Conservation (phyloP, 2,113 vertebrate genomes). For the Syngnathus scovelli region DNA sequence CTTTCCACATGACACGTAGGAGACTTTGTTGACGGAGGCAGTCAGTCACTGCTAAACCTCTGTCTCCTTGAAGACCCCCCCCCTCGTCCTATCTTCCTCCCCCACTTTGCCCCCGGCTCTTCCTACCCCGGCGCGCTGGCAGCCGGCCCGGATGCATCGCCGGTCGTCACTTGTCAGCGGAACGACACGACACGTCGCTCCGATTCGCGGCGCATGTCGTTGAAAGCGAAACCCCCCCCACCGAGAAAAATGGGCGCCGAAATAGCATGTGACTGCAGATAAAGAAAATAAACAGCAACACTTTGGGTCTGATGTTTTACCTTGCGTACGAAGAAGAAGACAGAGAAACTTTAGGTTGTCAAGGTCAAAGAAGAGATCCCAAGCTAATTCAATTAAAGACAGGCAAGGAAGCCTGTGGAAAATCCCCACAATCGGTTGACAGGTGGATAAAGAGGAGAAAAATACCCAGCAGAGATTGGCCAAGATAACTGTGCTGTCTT, state of each 20-base stretch:
- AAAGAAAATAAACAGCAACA: slow-evolving; percentile 58
- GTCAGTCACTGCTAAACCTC: slow-evolving; percentile 42
- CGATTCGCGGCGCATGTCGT: slow-evolving; percentile 60
- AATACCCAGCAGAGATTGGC: slow-evolving; percentile 55
- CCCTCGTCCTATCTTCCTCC: slow-evolving; percentile 6
- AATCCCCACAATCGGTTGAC: slow-evolving; percentile 59
- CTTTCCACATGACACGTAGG: slow-evolving; percentile 46
- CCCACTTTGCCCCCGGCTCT: slow-evolving; percentile 19
- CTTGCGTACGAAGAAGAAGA: slow-evolving; percentile 3
- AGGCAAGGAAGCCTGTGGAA: slow-evolving; percentile 34
- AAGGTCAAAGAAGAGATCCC: slow-evolving; percentile 61
- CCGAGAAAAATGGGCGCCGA: slow-evolving; percentile 61
- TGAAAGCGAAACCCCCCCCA: slow-evolving; percentile 59
- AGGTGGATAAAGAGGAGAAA: slow-evolving; percentile 39
- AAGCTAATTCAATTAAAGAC: slow-evolving; percentile 52
- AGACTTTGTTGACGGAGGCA: slow-evolving; percentile 55
- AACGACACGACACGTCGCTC: slow-evolving; percentile 59
- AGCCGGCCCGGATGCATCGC: slow-evolving; percentile 59
- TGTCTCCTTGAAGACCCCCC: slow-evolving; percentile 44
- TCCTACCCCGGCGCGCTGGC: slow-evolving; percentile 45
- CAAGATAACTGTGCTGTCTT: slow-evolving; percentile 55
- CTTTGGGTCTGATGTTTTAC: background rate
- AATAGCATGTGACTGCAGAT: slow-evolving; percentile 59
- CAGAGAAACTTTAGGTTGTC: slow-evolving; percentile 27
- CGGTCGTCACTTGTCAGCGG: slow-evolving; percentile 64